These are phyloP conservation scores for Copidosoma aretas DNA, from an alignment of 2,888 invertebrate species.

Conservation along the genomic window DNA sequence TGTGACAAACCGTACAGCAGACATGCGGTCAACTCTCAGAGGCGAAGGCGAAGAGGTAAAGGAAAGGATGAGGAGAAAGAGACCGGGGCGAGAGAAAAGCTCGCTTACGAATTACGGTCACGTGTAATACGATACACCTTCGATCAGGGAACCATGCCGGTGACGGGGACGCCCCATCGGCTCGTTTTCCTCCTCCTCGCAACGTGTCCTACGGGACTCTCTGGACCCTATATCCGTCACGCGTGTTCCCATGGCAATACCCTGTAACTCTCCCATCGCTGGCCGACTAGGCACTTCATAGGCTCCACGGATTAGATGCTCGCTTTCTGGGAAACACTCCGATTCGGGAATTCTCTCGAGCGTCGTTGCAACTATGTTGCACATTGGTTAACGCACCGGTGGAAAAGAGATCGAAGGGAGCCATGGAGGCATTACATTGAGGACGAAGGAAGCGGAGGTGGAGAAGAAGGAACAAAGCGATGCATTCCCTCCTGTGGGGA, in stretches of 20 bases:
- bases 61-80: conserved; percentile 1
- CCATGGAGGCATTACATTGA: not conserved
- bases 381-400: too few species aligned
- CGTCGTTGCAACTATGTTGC: not conserved
- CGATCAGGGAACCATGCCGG: conserved; percentile 56
- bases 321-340: not conserved
- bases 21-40: not conserved
- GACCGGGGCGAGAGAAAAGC: conserved; percentile 4
- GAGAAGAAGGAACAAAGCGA: not conserved
- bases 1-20: not conserved
- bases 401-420: not conserved
- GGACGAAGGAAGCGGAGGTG: not conserved
- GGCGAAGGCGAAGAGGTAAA: not conserved
- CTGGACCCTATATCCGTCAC: not conserved
- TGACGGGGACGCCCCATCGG: conserved; percentile 3
- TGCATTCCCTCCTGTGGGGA: too few species aligned
- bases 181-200: not conserved
- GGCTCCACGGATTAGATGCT: not conserved
- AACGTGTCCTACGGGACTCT: not conserved
- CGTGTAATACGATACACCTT: conserved; percentile 61
- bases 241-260: too few species aligned
- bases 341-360: too few species aligned
- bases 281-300: not conserved
- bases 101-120: conserved; percentile 50
- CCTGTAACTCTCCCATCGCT: too few species aligned